These are phyloP conservation scores for Synaphobranchus kaupii DNA, from an alignment of 2,797 vertebrate genomes.

Conservation along the genomic window DNA sequence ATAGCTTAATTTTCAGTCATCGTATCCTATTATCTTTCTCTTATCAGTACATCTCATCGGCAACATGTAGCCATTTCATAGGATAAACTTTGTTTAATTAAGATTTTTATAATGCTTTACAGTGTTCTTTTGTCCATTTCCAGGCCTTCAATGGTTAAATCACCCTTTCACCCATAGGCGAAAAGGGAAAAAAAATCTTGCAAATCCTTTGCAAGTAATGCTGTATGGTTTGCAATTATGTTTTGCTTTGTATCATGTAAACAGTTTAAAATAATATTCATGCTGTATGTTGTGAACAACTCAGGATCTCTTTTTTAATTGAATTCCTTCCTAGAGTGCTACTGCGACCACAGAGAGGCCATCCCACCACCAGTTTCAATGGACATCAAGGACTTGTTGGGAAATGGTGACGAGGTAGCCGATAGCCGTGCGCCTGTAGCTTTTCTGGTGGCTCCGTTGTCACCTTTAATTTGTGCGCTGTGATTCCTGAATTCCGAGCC, in stretches of 20 bases:
- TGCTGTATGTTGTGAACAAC: background rate
- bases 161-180: too few relatives aligned
- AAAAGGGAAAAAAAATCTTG: too few relatives aligned
- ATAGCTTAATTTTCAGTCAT: background rate
- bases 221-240: too few relatives aligned
- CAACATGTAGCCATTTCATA: too few relatives aligned
- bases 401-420: background rate
- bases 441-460: background rate
- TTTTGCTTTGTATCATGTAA: too few relatives aligned
- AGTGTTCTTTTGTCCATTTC: too few relatives aligned
- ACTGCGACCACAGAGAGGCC: background rate
- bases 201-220: too few relatives aligned
- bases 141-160: too few relatives aligned
- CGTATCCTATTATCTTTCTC: background rate
- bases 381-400: background rate
- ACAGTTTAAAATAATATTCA: too few relatives aligned
- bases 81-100: too few relatives aligned
- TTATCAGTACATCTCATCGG: background rate
- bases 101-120: too few relatives aligned
- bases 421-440: background rate
- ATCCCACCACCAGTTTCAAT: background rate
- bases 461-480: background rate
- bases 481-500: background rate
- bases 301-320: background rate
- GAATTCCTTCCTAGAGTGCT: background rate